Conservation (phyloP, 1,140 invertebrate genomes). For the Cecropterus lyciades region DNA sequence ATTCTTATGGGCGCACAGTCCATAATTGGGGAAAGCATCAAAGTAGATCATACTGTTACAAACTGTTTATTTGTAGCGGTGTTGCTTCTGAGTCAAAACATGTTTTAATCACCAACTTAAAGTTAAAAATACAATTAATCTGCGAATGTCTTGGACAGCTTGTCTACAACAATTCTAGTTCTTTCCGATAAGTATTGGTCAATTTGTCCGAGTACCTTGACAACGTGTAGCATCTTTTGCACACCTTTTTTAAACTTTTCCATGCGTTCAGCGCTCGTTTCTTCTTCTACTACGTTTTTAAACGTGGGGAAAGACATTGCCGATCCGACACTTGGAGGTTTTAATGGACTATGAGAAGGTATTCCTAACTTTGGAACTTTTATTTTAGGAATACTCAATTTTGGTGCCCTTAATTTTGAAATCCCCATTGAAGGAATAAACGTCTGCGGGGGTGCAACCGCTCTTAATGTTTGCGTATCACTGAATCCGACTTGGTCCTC, state of each 20-base stretch:
- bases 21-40: too few species aligned
- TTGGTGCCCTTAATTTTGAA: constrained; percentile 53
- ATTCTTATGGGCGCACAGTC: too few species aligned
- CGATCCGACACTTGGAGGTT: constrained; percentile 54
- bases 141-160: constrained; percentile 67
- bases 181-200: constrained; percentile 74
- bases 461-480: constrained; percentile 53
- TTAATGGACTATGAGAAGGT: constrained; percentile 27
- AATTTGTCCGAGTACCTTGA: constrained; percentile 70
- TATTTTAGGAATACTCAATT: constrained; percentile 54
- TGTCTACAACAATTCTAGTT: constrained; percentile 70
- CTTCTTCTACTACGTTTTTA: constrained; percentile 55
- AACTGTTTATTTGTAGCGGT: too few species aligned
- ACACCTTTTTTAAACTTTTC: constrained; percentile 76
- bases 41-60: too few species aligned
- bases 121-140: constrained; percentile 45
- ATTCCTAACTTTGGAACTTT: constrained; percentile 58
- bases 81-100: too few species aligned
- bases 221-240: constrained; percentile 70
- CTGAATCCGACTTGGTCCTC: constrained; percentile 55
- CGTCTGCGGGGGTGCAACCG: constrained; percentile 57
- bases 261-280: constrained; percentile 70
- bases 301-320: constrained; percentile 46
- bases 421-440: constrained; percentile 56
- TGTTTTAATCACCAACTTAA: too few species aligned